Evolutionary conservation across 2,888 invertebrate species (phyloP).

Genomic region (Drosophila flavopinicola): DNA sequence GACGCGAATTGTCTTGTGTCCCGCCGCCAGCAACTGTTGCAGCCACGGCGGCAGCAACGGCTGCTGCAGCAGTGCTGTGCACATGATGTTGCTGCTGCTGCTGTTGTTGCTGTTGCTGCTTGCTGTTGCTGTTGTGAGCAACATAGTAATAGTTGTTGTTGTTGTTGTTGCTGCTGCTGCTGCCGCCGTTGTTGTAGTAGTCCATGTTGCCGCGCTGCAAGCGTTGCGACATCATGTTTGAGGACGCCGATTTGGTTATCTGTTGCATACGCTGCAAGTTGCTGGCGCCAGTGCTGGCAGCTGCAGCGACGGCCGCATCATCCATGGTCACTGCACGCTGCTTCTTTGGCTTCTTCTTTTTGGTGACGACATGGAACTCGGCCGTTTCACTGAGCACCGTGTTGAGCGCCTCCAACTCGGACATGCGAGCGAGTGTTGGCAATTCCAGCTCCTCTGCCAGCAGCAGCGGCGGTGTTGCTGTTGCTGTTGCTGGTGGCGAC

Average conservation of each 20-base stretch:
- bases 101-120: constrained; percentile 15
- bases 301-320: constrained; percentile 64
- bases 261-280: constrained; percentile 80
- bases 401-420: constrained; percentile 81
- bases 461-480: constrained; percentile 29
- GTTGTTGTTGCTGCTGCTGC: constrained; percentile 13
- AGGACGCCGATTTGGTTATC: constrained; percentile 73
- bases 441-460: constrained; percentile 25
- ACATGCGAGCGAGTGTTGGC: constrained; percentile 67
- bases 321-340: constrained; percentile 78
- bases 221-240: constrained; percentile 68
- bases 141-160: constrained; percentile 21
- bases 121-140: constrained; percentile 32
- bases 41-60: constrained; percentile 22
- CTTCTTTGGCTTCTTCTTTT: constrained; percentile 92
- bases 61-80: constrained; percentile 14
- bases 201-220: not conserved
- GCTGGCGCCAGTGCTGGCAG: constrained; percentile 59
- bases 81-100: not conserved
- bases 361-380: constrained; percentile 93
- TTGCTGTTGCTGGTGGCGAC: no score
- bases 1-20: constrained; percentile 84
- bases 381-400: constrained; percentile 86
- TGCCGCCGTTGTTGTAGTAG: constrained; percentile 24
- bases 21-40: constrained; percentile 7